Base-by-base conservation (phyloP, 2,888 invertebrate species). In the Melinaea menophilus region DNA sequence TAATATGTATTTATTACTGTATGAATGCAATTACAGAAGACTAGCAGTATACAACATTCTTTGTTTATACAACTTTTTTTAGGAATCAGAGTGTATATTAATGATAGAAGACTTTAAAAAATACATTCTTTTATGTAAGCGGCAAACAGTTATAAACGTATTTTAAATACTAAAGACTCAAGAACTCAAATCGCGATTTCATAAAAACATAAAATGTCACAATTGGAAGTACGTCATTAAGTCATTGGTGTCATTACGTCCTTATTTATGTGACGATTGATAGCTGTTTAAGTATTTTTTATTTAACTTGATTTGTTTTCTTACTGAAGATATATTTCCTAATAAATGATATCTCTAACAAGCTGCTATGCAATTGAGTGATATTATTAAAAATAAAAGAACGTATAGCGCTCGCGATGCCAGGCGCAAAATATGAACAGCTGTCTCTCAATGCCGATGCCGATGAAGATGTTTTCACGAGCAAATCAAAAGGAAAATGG, bases 381-480 rank as follows among this genome's bases (percentile, higher is more conserved):
- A 72, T 56, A 64, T 73, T 69, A 64, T 68, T 45, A 70, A 70
- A 71, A 61, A 67, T 67, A 64, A 75, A 69, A 65, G 67, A 72
- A 75, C 75, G 77, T 70, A 69, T 72, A 72, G 75, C 68, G 73
- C 69, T 75, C 75, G 73, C 71, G 70, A 90, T 89, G 88, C 80
- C 85, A 75, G 83, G 81, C 72, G 79, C 82, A 75, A 88, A 88
- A 73, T 90, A 90, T 78, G 84, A 89, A 82, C 90, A 90, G 88
- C 89, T 90, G 88, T 81, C 86, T 62, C 73, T 81, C 46, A 88
- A 86, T 69, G 73, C 80, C 31, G 90, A 90, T 68, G 75, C 74
- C 55, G 86, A 87, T 48, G 86, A 89, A 65, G 86, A 88, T 55
- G 81, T 88, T 72, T 77, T 85, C 75, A 83, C 84, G 54, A 78